These are phyloP conservation scores for Drosophila kohkoa DNA, from an alignment of 1,140 invertebrate genomes.

Conservation along the genomic window DNA sequence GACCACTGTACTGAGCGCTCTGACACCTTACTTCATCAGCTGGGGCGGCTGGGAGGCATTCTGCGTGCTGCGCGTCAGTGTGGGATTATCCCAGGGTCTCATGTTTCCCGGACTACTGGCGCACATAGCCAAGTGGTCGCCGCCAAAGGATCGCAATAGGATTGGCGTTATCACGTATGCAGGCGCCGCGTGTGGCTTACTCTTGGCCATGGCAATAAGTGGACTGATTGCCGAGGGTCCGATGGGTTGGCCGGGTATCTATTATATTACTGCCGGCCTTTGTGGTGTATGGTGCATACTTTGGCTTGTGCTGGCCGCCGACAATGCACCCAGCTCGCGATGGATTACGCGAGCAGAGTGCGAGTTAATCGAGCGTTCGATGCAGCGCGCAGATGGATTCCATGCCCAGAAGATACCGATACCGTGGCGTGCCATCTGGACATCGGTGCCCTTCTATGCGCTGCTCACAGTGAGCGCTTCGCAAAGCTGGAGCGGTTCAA, in stretches of 20 bases:
- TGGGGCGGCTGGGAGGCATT: slow-evolving; percentile 87
- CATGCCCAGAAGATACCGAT: slow-evolving; percentile 67
- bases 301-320: slow-evolving; percentile 88
- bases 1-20: slow-evolving; percentile 74
- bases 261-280: slow-evolving; percentile 90
- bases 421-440: slow-evolving; percentile 92
- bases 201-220: slow-evolving; percentile 88
- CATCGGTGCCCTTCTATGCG: slow-evolving; percentile 92
- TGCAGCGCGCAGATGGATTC: slow-evolving; percentile 65
- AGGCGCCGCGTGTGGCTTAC: slow-evolving; percentile 90
- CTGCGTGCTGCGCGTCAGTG: slow-evolving; percentile 88
- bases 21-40: slow-evolving; percentile 81
- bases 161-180: slow-evolving; percentile 87
- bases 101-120: slow-evolving; percentile 92
- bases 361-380: slow-evolving; percentile 87
- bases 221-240: slow-evolving; percentile 88
- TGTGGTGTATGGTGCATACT: slow-evolving; percentile 87
- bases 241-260: slow-evolving; percentile 91
- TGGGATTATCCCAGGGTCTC: slow-evolving; percentile 92
- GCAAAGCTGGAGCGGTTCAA: slow-evolving; percentile 97
- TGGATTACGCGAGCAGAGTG: slow-evolving; percentile 87
- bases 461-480: slow-evolving; percentile 93
- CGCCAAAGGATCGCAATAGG: slow-evolving; percentile 86
- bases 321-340: slow-evolving; percentile 88
- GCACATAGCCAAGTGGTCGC: slow-evolving; percentile 84